Base-by-base conservation (phyloP, 2,888 invertebrate genomes). In the Nycteola revayana region DNA sequence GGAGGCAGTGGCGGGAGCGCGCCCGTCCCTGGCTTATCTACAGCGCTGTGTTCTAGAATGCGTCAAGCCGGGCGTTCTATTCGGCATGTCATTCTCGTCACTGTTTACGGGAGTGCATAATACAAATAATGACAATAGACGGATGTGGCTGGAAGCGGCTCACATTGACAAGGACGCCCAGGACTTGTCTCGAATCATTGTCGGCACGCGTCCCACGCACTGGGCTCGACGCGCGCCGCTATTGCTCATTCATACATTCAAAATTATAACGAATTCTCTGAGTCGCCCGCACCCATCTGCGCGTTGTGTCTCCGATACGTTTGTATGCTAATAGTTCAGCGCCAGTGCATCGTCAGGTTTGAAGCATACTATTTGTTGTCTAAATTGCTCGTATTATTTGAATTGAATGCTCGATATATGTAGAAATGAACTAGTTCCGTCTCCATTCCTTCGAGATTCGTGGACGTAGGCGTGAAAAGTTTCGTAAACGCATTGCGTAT, bases 201-300 rank as follows among this genome's bases (percentile, higher is more conserved):
- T 83, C 79, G 82, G 77, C 79, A 72, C 79, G 77, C 85, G 75
- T 65, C 86, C 84, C 85, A 83, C 86, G 85, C 86, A 65, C 63
- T 49, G 67, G 61, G 68, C 66, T 70, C 75, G 67, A 69, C 75
- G 77, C 77, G 77, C 77, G 69, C 74, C 48, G 70, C 76, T 69
- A 83, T 82, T 87, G 80, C 85, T 85, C 87, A 88, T 87, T 88
- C 87, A 88, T 87, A 85, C 87, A 88, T 88, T 86, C 84, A 84
- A 84, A 83, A 85, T 85, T 75, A 88, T 84, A 86, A 86, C 86
- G 80, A 85, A 81, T 74, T 69, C 74, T 70, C 61, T 59, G 60
- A 59, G 69, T 78, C 82, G 79, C 84, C 86, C 86, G 84, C 86
- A 78, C 87, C 87, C 82, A 83, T 78, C 71, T 70, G 67, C 58